These are phyloP conservation scores for Drosophila paranaensis DNA, from an alignment of 2,888 invertebrate species.

Conservation along the genomic window DNA sequence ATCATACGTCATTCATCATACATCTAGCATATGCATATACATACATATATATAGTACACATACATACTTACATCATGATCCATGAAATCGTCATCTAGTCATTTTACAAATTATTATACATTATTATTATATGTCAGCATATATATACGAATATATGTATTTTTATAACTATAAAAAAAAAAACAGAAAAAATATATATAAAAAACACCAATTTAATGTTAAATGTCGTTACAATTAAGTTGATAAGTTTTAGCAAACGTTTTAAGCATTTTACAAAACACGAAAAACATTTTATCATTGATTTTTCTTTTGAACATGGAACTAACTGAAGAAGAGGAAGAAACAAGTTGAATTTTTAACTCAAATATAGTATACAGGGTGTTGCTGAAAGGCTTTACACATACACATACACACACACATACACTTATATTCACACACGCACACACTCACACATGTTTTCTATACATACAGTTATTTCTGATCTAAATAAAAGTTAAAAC, in stretches of 20 bases:
- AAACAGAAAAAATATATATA: constrained; percentile 1
- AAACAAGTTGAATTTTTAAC: constrained; percentile 44
- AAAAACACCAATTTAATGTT: constrained; percentile 74
- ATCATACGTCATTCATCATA: constrained; percentile 70
- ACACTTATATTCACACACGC: constrained; percentile 18
- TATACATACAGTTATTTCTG: constrained; percentile 58
- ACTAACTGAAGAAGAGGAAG: constrained; percentile 33
- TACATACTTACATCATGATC: constrained; percentile 49
- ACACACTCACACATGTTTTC: constrained; percentile 30
- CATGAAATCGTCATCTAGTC: constrained; percentile 74
- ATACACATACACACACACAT: constrained; percentile 27
- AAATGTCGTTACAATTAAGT: constrained; percentile 78
- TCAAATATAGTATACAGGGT: constrained; percentile 71
- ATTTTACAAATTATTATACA: constrained; percentile 53
- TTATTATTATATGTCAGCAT: constrained; percentile 32
- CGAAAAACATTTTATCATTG: constrained; percentile 31
- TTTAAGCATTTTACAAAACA: constrained; percentile 50
- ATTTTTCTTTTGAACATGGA: constrained; percentile 38
- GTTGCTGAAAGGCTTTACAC: constrained; percentile 71
- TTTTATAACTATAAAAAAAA: constrained; percentile 57
- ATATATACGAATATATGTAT: constrained; percentile 52
- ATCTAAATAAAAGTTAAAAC: constrained; percentile 27
- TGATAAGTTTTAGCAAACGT: constrained; percentile 75
- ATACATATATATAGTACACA: constrained; percentile 8
- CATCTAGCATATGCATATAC: constrained; percentile 21